These are phyloP conservation scores for Diadegma fenestrale DNA, from an alignment of 2,888 invertebrate genomes.

Conservation along the genomic window DNA sequence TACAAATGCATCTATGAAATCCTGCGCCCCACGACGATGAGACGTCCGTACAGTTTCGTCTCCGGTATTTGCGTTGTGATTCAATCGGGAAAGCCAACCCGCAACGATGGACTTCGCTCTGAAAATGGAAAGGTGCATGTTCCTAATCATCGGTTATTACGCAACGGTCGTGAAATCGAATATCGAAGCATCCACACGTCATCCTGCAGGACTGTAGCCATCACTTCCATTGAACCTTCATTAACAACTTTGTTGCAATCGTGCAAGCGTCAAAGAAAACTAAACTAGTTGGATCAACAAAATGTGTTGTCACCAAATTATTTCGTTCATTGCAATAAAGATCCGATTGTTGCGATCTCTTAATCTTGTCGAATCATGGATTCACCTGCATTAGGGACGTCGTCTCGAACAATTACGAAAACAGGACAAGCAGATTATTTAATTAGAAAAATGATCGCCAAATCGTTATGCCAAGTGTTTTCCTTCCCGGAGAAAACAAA, in stretches of 20 bases:
- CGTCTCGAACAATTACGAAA: too few relatives aligned
- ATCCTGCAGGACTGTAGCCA: constrained; percentile 11
- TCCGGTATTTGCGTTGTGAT: constrained; percentile 76
- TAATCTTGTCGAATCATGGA: too few relatives aligned
- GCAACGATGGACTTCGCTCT: constrained; percentile 3
- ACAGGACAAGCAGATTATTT: too few relatives aligned
- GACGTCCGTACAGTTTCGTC: constrained; percentile 50
- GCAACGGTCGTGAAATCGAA: constrained; percentile 20
- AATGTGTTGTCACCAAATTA: background rate
- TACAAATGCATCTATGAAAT: constrained; percentile 20
- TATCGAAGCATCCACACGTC: constrained; percentile 22
- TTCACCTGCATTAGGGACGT: too few relatives aligned
- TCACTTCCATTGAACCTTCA: constrained; percentile 32
- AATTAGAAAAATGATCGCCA: too few relatives aligned
- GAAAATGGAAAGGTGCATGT: background rate
- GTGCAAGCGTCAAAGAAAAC: background rate
- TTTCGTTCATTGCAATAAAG: too few relatives aligned
- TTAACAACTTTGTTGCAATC: constrained; percentile 35
- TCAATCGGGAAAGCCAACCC: constrained; percentile 76
- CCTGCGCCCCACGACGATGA: constrained; percentile 21
- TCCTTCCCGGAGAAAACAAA: too few relatives aligned
- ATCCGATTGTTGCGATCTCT: too few relatives aligned
- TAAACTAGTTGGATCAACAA: background rate
- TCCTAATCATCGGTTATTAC: constrained; percentile 28
- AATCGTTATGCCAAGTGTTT: too few relatives aligned